These are phyloP conservation scores for Porites australiensis DNA, from an alignment of 64 coral and sea anemone genomes.

Conservation along the genomic window DNA sequence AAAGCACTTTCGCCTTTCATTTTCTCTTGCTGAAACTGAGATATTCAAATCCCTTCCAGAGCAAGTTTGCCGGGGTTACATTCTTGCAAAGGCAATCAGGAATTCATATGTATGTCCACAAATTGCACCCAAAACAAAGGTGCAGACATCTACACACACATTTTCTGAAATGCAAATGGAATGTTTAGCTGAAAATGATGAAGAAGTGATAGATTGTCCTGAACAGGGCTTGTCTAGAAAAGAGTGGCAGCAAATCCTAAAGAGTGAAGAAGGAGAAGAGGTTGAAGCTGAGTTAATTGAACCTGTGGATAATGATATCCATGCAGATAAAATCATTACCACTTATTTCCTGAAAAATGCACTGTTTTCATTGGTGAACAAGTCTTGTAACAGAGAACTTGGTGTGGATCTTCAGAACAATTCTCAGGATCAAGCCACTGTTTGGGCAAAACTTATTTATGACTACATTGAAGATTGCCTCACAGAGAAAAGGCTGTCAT, in stretches of 20 bases:
- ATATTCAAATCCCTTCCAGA: slow-evolving; percentile 11
- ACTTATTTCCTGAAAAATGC: slow-evolving; percentile 51
- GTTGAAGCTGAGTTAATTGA: slow-evolving; percentile 39
- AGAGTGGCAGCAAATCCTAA: slow-evolving; percentile 8
- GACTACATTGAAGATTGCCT: slow-evolving; percentile 47
- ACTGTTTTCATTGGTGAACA: slow-evolving; percentile 44
- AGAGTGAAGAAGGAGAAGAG: slow-evolving; percentile 30
- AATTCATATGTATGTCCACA: slow-evolving; percentile 27
- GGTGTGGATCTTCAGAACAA: slow-evolving; percentile 33
- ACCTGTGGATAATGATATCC: slow-evolving; percentile 47
- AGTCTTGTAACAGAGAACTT: slow-evolving; percentile 45
- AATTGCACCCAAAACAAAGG: slow-evolving; percentile 44
- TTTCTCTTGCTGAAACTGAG: slow-evolving; percentile 8
- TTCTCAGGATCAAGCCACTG: slow-evolving; percentile 26
- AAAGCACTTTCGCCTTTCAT: slow-evolving; percentile 1
- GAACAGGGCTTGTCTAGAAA: slow-evolving; percentile 36
- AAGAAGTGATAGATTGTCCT: slow-evolving; percentile 19
- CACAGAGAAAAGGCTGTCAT: slow-evolving; percentile 32
- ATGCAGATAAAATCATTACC: slow-evolving; percentile 49
- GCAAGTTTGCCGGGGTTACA: neutral
- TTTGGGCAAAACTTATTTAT: slow-evolving; percentile 47
- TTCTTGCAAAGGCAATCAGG: slow-evolving; percentile 30
- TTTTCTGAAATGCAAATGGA: slow-evolving; percentile 11
- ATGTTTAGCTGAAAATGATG: slow-evolving; percentile 20
- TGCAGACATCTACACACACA: slow-evolving; percentile 46